These are phyloP conservation scores for Drosophila mulleri DNA, from an alignment of 2,888 invertebrate species.

Conservation along the genomic window DNA sequence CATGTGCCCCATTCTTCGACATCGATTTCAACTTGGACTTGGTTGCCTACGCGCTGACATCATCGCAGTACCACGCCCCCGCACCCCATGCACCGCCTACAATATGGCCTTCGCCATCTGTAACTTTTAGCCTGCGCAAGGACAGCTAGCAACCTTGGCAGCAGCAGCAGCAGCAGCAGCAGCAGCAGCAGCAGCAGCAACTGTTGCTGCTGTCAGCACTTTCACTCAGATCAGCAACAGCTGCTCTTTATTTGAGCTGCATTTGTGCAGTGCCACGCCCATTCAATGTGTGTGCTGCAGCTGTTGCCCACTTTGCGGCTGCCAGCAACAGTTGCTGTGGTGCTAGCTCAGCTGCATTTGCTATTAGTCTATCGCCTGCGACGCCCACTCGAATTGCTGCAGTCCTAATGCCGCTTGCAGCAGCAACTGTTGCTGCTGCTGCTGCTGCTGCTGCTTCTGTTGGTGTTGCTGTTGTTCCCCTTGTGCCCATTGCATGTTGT, in stretches of 20 bases:
- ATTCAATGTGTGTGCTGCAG: no score
- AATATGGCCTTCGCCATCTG: background rate
- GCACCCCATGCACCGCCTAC: background rate
- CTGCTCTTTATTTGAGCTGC: no score
- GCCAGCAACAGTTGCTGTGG: background rate
- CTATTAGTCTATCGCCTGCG: background rate
- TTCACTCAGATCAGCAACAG: background rate
- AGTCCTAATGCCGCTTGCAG: background rate
- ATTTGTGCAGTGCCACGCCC: no score
- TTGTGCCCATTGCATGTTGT: conserved; percentile 70
- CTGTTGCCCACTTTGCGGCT: no score
- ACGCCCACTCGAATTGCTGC: background rate
- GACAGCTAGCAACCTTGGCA: conserved; percentile 46
- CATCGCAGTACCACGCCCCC: conserved; percentile 14
- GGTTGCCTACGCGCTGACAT: conserved; percentile 53
- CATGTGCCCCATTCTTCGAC: conserved; percentile 46
- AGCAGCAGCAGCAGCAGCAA: conserved; percentile 7
- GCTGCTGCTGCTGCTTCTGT: background rate
- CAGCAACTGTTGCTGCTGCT: background rate
- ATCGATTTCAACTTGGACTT: background rate
- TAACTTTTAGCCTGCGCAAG: conserved; percentile 37
- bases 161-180: conserved; percentile 3
- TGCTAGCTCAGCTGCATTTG: background rate
- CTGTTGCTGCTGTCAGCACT: conserved; percentile 4
- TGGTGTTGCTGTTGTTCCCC: conserved; percentile 48